Evolutionary conservation across 1,140 invertebrate genomes (phyloP), one percentile per base, ranked within the genome.

Genomic region (Euschistus heros): DNA sequence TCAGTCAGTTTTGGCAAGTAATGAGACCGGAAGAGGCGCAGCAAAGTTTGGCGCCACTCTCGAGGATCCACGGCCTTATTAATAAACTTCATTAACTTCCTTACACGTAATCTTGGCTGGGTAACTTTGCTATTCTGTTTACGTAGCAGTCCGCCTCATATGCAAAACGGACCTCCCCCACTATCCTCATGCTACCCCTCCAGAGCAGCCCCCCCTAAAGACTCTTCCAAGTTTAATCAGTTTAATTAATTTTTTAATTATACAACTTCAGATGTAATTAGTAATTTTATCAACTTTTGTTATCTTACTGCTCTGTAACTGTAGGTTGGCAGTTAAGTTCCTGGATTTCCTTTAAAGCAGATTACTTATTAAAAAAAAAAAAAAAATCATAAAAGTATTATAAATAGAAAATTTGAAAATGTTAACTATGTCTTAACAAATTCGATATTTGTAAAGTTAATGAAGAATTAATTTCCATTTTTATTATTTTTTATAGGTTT

Each of bases 181-280:
- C 47, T 50, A 6, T 22, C 5, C 47, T 57, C 54, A 57, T 10
- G 18, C 54, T 26, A 5, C 24, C 54, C 54, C 18, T 18, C 22
- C 4, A 0, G 2, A 20, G 24, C 54, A 57, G 24, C 54, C 54
- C 42, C 17, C 42, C 47, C 47, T 50, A 50, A 50, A 50, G 47
- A 50, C 47, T 50, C n/a, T 50, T 57, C 54, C 54, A 57, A 57
- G 54, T 57, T 57, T 57, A 57, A 57, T 57, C 54, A 57, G 54
- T 57, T 57, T 57, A 57, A 57, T 57, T 57, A 57, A 57, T 57
- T 57, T 57, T 57, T 57, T 57, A 57, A 57, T 57, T 57, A 57
- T 57, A 57, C 54, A 57, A 57, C 54, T 57, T 57, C 22, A 26
- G 22, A 2, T 57, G 54, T 57, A 57, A 57, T 57, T 57, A 57